Evolutionary conservation across 2,113 vertebrate genomes (phyloP).

Genomic region (Rhombomys opimus): DNA sequence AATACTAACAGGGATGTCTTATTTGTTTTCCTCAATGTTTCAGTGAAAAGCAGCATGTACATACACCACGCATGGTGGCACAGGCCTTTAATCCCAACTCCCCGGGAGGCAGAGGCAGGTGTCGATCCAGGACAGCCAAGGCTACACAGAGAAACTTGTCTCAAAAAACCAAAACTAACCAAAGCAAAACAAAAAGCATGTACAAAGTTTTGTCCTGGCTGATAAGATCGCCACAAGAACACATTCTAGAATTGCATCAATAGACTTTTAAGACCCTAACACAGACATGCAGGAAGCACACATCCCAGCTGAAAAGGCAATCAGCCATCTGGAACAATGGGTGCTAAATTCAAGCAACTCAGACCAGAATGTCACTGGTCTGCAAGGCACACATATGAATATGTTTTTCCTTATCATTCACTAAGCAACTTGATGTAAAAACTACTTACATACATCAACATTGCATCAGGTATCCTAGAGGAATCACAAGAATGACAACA

Average conservation of each 20-base stretch:
- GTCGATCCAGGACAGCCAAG: too few species aligned
- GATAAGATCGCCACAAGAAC: neutral
- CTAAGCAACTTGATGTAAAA: neutral
- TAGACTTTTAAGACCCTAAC: slow-evolving; percentile 22
- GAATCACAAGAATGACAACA: neutral
- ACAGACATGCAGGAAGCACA: neutral
- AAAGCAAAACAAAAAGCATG: too few species aligned
- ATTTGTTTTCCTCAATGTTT: slow-evolving; percentile 55
- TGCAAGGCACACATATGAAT: neutral
- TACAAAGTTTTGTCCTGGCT: neutral
- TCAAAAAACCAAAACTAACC: too few species aligned
- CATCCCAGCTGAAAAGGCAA: neutral
- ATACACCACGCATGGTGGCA: too few species aligned
- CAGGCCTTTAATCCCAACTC: too few species aligned
- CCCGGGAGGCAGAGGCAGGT: too few species aligned
- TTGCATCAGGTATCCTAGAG: too few species aligned
- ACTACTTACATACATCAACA: neutral
- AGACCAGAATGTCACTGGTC: neutral
- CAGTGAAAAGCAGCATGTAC: slow-evolving; percentile 5
- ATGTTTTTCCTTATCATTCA: neutral
- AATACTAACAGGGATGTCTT: slow-evolving; percentile 35
- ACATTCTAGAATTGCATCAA: neutral
- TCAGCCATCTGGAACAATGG: neutral
- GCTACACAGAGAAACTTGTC: neutral
- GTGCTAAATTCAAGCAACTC: neutral